Evolutionary conservation across 2,113 vertebrate genomes (phyloP), one percentile per base, ranked within the genome.

Genomic region (Pithys albifrons): DNA sequence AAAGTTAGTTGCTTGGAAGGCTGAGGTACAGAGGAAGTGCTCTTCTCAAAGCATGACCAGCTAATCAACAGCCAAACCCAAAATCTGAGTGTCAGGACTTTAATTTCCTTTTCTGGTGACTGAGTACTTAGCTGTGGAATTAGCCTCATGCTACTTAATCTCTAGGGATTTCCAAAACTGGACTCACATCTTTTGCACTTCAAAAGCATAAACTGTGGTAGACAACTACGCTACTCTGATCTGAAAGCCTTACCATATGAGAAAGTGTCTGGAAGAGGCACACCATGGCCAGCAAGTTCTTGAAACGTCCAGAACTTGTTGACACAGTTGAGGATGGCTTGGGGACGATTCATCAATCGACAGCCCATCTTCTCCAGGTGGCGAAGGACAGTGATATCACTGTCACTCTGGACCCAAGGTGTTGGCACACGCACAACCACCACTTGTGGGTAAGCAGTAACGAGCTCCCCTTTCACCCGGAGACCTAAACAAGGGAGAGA

Each of bases 291-390:
- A 90, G 98, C 98, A 90, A 98, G 95, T 54, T 98, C 98, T 71
- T 98, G 98, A 95, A 98, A 98, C 0, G 98, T 98, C 98, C 98
- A 98, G 93, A 98, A 98, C 85, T 98, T 98, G 92, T 98, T 98
- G 87, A 98, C 97, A 71, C 98, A 98, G 84, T 98, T 98, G 65
- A 98, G 97, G 89, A 98, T 98, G 76, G 98, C 98, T 82, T 98
- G 98, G 55, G 98, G 98, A 79, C 98, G 97, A 84, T 98, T 98
- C 98, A 98, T 98, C 84, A 98, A 18, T 6, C 98, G 96, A 82
- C 98, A 98, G 52, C 98, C 98, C 98, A 98, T 98, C 96, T 98
- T 98, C 93, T 98, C 98, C 25, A 98, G 92, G 80, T 98, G 98
- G n/a, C 98, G 98, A 81, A 98, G 94, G 71, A 98, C 98, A 23